Percentiles rank a stretch among this genome's conserved stretches.
phyloP scores from a whole-genome alignment of 2,888 invertebrate species.

The Meta bourneti region DNA sequence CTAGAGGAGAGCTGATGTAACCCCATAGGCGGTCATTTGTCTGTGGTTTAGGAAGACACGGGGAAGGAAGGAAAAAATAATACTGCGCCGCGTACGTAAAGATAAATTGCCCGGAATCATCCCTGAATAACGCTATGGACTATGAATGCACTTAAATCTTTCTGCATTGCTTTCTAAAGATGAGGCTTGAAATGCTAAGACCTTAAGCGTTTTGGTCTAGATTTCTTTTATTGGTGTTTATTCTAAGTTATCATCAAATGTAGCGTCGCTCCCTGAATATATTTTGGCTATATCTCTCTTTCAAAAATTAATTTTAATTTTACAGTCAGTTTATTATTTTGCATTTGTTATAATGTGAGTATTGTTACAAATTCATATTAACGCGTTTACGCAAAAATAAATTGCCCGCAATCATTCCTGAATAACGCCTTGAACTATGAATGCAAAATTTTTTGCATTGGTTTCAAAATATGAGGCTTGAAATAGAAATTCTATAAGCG shows the following conservation, averaged over 20 bases:
- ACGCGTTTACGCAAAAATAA: too few relatives aligned
- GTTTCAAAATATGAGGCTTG: too few relatives aligned
- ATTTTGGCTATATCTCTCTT: too few relatives aligned
- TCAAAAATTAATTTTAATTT: too few relatives aligned
- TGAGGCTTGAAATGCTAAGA: not conserved
- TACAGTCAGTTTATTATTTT: too few relatives aligned
- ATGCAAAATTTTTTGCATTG: too few relatives aligned
- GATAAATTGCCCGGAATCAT: constrained; percentile 58
- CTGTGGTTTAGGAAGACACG: constrained; percentile 33
- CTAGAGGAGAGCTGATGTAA: constrained; percentile 40
- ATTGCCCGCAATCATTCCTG: too few relatives aligned
- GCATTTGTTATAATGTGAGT: too few relatives aligned
- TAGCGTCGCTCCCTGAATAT: constrained; percentile 4
- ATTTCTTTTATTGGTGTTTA: not conserved
- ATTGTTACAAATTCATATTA: too few relatives aligned
- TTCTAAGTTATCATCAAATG: not conserved
- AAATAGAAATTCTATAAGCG: too few relatives aligned
- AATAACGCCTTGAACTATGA: too few relatives aligned
- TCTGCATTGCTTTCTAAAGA: not conserved
- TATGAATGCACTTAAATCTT: constrained; percentile 27
- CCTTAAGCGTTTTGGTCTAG: not conserved
- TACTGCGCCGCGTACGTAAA: constrained; percentile 18
- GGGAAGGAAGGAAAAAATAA: constrained; percentile 15
- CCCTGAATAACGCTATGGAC: constrained; percentile 14
- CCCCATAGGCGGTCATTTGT: constrained; percentile 50